These are phyloP conservation scores for Erebia ligea DNA, from an alignment of 2,888 invertebrate species.

Conservation along the genomic window DNA sequence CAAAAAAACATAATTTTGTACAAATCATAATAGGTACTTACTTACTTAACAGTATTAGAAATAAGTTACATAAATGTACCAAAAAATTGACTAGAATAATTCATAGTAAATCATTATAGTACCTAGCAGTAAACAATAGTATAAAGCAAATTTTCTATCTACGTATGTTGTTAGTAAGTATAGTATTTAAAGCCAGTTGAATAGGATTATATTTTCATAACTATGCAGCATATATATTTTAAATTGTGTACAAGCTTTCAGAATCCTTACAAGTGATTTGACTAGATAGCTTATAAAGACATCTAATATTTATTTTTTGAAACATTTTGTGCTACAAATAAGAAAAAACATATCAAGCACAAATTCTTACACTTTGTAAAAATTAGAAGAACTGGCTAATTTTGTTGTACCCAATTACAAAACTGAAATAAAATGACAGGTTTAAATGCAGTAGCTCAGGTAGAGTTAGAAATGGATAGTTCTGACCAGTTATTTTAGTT, in stretches of 20 bases:
- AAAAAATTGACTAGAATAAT: slow-evolving; percentile 33
- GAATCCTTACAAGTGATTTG: slow-evolving; percentile 17
- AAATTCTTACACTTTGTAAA: background rate
- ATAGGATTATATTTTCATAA: slow-evolving; percentile 36
- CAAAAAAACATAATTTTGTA: background rate
- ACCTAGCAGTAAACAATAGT: slow-evolving; percentile 16
- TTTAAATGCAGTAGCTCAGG: too few species aligned
- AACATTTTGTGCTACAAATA: background rate
- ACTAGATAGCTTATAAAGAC: slow-evolving; percentile 24
- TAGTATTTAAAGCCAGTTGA: slow-evolving; percentile 34
- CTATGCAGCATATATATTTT: slow-evolving; percentile 29
- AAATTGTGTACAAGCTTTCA: slow-evolving; percentile 9
- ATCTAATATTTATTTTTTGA: background rate
- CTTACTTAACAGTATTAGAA: background rate
- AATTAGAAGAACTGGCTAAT: background rate
- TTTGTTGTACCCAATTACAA: too few species aligned
- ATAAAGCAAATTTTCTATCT: slow-evolving; percentile 35
- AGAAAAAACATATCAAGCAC: background rate
- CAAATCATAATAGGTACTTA: background rate
- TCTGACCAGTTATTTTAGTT: too few species aligned
- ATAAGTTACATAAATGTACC: slow-evolving; percentile 10
- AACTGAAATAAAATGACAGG: too few species aligned
- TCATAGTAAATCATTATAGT: slow-evolving; percentile 17
- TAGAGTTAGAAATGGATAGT: too few species aligned
- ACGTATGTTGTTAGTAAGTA: slow-evolving; percentile 1